phyloP scores from a whole-genome alignment of 2,888 invertebrate genomes.

The Polydrusus pterygomalis region DNA sequence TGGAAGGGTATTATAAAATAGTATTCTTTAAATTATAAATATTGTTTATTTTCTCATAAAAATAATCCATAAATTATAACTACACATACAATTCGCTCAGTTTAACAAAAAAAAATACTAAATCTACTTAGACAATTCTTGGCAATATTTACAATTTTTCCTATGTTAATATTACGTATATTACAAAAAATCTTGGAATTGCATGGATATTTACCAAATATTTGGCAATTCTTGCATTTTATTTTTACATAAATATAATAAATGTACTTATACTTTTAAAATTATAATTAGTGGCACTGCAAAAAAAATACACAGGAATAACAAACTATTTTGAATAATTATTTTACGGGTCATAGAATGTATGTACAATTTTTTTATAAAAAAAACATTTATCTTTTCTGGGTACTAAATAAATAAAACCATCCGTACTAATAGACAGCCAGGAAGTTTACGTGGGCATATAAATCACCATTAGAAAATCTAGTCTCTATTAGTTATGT shows the following conservation, averaged over 20 bases:
- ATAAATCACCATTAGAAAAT: not conserved
- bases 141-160: constrained; percentile 71
- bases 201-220: constrained; percentile 51
- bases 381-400: no score
- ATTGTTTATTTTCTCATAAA: constrained; percentile 70
- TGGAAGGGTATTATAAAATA: no score
- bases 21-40: constrained; percentile 68
- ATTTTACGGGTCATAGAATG: no score
- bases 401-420: no score
- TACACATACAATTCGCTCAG: constrained; percentile 70
- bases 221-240: constrained; percentile 18
- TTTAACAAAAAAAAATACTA: constrained; percentile 66
- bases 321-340: not conserved
- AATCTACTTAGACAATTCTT: constrained; percentile 64
- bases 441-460: not conserved
- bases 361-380: no score
- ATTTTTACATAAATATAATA: not conserved
- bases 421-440: no score
- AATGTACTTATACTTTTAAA: not conserved
- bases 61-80: constrained; percentile 72
- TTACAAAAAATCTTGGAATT: constrained; percentile 68
- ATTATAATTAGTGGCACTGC: constrained; percentile 30
- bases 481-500: no score
- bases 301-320: constrained; percentile 58
- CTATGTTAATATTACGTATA: constrained; percentile 64